These are phyloP conservation scores for Xiphophorus birchmanni DNA, from an alignment of 2,797 vertebrate species.

Conservation along the genomic window DNA sequence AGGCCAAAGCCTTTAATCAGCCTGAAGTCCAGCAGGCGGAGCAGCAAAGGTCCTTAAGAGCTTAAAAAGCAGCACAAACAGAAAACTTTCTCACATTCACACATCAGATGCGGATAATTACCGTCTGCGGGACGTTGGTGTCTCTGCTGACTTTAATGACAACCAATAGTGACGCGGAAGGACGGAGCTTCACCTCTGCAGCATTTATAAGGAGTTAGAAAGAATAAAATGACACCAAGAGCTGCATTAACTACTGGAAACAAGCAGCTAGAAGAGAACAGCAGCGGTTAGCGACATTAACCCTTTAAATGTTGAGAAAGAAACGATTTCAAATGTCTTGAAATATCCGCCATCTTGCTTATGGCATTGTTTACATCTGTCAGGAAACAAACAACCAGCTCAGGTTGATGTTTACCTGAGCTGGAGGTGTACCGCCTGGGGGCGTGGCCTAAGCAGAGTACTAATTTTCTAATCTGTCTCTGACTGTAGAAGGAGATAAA, in stretches of 20 bases:
- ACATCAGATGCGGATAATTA: slow-evolving; percentile 30
- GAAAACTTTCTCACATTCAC: slow-evolving; percentile 52
- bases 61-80: slow-evolving; percentile 68
- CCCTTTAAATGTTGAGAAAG: not conserved
- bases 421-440: not conserved
- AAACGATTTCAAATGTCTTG: not conserved
- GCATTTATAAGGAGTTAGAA: not conserved
- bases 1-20: slow-evolving; percentile 72
- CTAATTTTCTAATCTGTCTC: not conserved
- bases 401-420: not conserved
- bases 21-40: slow-evolving; percentile 52
- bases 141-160: slow-evolving; percentile 17
- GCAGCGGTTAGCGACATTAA: not conserved
- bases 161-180: slow-evolving; percentile 1
- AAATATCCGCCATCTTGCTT: not conserved
- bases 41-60: slow-evolving; percentile 66
- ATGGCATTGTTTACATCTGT: not conserved
- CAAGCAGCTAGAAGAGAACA: not conserved
- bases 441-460: not conserved
- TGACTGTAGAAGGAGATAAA: not conserved
- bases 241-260: not conserved
- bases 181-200: not conserved
- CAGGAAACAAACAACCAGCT: not conserved
- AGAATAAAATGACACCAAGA: not conserved
- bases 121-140: not conserved